phyloP scores from a whole-genome alignment of 2,888 invertebrate genomes.

The Drosophila pegasa region DNA sequence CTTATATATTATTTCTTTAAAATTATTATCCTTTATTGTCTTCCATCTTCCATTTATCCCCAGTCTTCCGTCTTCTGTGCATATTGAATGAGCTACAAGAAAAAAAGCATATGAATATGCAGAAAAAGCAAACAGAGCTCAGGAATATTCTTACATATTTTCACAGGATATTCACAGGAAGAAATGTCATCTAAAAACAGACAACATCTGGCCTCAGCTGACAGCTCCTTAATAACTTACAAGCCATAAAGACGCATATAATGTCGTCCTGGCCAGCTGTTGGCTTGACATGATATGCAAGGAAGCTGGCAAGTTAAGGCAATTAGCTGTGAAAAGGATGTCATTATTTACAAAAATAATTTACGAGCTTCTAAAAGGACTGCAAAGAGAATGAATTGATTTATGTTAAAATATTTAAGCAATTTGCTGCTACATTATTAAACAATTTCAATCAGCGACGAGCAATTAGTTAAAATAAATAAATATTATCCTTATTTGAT shows the following conservation, averaged over 20 bases:
- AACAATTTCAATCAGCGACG: background rate
- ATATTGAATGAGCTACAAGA: too few species aligned
- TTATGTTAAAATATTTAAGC: background rate
- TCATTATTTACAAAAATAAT: too few species aligned
- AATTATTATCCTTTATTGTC: too few species aligned
- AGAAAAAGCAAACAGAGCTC: too few species aligned
- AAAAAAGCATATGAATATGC: too few species aligned
- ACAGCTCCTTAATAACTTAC: background rate
- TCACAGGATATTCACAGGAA: background rate
- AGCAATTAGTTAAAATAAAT: slow-evolving; percentile 3
- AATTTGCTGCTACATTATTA: background rate
- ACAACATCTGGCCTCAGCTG: background rate
- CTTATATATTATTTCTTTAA: too few species aligned
- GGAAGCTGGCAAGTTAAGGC: background rate
- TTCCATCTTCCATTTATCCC: too few species aligned
- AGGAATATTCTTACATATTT: background rate
- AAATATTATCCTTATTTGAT: background rate
- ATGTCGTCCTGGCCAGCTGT: background rate
- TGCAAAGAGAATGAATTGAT: background rate
- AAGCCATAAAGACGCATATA: background rate
- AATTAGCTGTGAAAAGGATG: slow-evolving; percentile 1
- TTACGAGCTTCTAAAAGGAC: background rate
- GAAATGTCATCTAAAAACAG: background rate
- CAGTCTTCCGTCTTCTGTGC: too few species aligned
- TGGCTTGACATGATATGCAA: background rate